phyloP scores from a whole-genome alignment of 1,140 invertebrate genomes.

The Himalopsyche phryganea region DNA sequence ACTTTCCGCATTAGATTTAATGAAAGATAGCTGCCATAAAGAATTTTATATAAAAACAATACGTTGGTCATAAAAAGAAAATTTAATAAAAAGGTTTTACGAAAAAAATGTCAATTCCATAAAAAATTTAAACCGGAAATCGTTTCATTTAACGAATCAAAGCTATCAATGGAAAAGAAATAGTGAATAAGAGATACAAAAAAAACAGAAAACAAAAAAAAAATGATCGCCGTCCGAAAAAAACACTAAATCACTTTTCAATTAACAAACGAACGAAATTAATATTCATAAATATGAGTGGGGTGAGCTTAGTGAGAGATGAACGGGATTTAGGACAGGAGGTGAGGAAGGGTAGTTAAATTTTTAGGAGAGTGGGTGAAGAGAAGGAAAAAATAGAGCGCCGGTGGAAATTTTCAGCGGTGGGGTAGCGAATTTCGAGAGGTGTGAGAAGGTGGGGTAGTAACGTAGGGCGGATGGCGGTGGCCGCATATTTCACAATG shows the following conservation, averaged over 20 bases:
- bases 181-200: background rate
- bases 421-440: no score
- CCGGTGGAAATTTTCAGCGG: no score
- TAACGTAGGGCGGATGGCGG: background rate
- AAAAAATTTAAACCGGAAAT: no score
- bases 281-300: conserved; percentile 19
- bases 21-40: no score
- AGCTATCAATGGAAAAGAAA: background rate
- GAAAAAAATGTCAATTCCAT: no score
- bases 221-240: conserved; percentile 4
- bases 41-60: no score
- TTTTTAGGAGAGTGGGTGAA: background rate
- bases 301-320: conserved; percentile 1
- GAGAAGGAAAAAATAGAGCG: background rate
- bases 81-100: no score
- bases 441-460: no score
- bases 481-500: conserved; percentile 23
- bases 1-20: no score
- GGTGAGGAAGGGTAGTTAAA: conserved; percentile 1
- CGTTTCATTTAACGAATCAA: no score
- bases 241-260: conserved; percentile 16
- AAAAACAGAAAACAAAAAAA: background rate
- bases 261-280: conserved; percentile 24
- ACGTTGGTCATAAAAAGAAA: no score
- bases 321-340: background rate